A percentile compares a stretch with the other conserved stretches of the same genome.
Conservation (phyloP, 2,113 vertebrate species). For the Epinephelus lanceolatus region DNA sequence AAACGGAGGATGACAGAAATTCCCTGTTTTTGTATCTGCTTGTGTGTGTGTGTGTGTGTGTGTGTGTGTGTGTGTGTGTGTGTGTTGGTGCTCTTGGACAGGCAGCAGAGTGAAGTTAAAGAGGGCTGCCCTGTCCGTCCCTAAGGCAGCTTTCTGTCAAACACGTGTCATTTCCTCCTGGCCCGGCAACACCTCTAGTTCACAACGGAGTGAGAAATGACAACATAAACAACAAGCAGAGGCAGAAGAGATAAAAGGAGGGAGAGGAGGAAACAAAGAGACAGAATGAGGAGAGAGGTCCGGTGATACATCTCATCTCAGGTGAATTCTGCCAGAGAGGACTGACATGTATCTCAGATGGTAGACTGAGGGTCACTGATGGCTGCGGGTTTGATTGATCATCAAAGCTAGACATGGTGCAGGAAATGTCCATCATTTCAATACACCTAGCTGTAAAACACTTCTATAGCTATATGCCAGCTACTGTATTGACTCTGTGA, state of each 20-base stretch:
- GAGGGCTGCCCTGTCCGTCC: slow-evolving; percentile 41
- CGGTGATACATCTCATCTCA: slow-evolving; percentile 10
- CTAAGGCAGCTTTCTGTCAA: slow-evolving; percentile 57
- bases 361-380: not conserved
- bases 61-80: slow-evolving; percentile 25
- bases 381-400: slow-evolving; percentile 3
- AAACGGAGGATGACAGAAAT: not conserved
- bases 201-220: slow-evolving; percentile 36
- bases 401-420: not conserved
- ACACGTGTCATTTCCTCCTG: slow-evolving; percentile 56
- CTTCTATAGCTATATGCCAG: not conserved
- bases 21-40: not conserved
- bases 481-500: not conserved
- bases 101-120: slow-evolving; percentile 42
- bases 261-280: not conserved
- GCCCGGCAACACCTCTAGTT: slow-evolving; percentile 19
- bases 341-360: not conserved
- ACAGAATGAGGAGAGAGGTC: slow-evolving; percentile 15
- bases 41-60: not conserved
- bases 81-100: slow-evolving; percentile 19
- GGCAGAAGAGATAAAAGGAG: slow-evolving; percentile 29
- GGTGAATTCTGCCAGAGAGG: slow-evolving; percentile 11
- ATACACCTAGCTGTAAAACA: not conserved
- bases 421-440: not conserved
- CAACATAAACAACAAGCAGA: slow-evolving; percentile 17